Evolutionary conservation across 2,888 invertebrate species (phyloP).

Genomic region (Bibio marci): DNA sequence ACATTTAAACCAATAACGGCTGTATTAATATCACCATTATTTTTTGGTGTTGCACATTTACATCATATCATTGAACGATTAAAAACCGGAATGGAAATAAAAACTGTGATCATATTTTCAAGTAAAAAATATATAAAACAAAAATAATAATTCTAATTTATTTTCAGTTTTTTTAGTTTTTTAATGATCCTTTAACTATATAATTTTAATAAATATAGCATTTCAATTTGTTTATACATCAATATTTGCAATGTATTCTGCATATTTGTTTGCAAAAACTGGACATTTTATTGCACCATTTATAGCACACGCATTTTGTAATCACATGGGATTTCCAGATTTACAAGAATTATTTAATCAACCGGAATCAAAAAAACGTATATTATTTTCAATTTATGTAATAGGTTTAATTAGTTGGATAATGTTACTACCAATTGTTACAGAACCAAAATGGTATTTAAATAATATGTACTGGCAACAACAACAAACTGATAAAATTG

Average conservation of each 20-base stretch:
- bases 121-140: slow-evolving; percentile 32
- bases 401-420: slow-evolving; percentile 66
- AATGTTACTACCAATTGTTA: slow-evolving; percentile 54
- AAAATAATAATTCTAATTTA: too few relatives aligned
- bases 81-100: slow-evolving; percentile 48
- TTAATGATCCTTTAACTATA: slow-evolving; percentile 5
- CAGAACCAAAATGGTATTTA: slow-evolving; percentile 45
- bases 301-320: slow-evolving; percentile 85
- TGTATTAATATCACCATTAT: slow-evolving; percentile 70
- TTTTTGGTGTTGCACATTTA: slow-evolving; percentile 88
- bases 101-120: slow-evolving; percentile 51
- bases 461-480: slow-evolving; percentile 39
- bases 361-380: slow-evolving; percentile 35
- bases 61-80: slow-evolving; percentile 78
- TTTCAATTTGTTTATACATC: slow-evolving; percentile 87
- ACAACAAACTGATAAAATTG: too few relatives aligned
- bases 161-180: too few relatives aligned
- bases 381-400: slow-evolving; percentile 50
- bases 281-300: slow-evolving; percentile 81
- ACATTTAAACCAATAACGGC: slow-evolving; percentile 58
- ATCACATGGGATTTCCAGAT: slow-evolving; percentile 93
- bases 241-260: slow-evolving; percentile 85
- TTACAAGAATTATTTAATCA: slow-evolving; percentile 49
- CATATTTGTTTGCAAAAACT: slow-evolving; percentile 78
- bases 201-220: slow-evolving; percentile 31